Base-by-base conservation (phyloP, 1,140 invertebrate species). In the Venturia canescens region DNA sequence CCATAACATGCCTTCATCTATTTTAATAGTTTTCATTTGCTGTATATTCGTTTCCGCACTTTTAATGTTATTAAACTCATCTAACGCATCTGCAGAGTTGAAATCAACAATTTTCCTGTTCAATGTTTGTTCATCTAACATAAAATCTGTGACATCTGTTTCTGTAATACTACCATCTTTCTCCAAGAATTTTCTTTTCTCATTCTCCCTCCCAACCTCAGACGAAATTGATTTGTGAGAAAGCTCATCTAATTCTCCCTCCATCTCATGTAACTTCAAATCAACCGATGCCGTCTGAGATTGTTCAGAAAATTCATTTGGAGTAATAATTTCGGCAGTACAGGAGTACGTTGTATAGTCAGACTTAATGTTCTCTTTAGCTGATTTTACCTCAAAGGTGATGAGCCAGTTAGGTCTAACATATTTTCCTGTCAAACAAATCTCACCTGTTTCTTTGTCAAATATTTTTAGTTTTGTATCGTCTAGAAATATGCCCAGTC, bases 131-230 rank as follows among this genome's bases (percentile, higher is more conserved):
- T 23, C 18, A 15, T 50, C 29, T 27, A 83, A 2, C 67, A 18
- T 78, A 15, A 78, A 53, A 75, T 31, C 48, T 82, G 57, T 53
- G 44, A 72, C 29, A 79, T 79, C 79, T 75, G 74, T 75, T 57
- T 79, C 27, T 79, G 75, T 78, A 75, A 23, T 11, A 71, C 69
- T 72, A 44, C 38, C 6, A 44, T 6, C 38, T 44, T 44, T 44
- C 15, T 15, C 31, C 18, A 69, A 34, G 66, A 53, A 72, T 18
- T 69, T 80, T 79, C 75, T 29, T 74, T 44, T 82, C 44, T 74
- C 78, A 26, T 76, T 80, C 82, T 84, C 82, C 80, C 84, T 84
- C 84, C 84, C 82, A 84, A 84, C 82, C 69, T n/a, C 80, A 83
- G 84, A 80, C 44, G 48, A 21, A 69, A 29, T 79, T 77, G 23